Evolutionary conservation across 2,113 vertebrate species (phyloP).

Genomic region (Colaptes auratus): DNA sequence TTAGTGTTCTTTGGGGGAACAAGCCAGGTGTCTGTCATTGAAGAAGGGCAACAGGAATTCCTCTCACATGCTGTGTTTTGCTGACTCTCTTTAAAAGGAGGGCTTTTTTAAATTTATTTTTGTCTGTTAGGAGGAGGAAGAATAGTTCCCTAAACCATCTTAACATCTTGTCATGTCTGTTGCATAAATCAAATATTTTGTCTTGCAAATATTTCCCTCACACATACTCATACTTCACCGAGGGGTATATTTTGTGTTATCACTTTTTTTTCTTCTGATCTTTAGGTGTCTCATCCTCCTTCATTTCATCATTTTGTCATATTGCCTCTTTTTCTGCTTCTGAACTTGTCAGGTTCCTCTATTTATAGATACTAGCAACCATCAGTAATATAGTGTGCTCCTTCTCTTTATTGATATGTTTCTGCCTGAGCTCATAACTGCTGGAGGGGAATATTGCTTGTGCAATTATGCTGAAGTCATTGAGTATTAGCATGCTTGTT

Average conservation of each 20-base stretch:
- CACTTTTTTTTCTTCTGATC: neutral
- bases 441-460: neutral
- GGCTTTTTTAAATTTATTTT: no score
- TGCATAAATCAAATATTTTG: neutral
- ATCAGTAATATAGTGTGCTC: neutral
- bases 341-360: neutral
- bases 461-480: neutral
- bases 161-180: neutral
- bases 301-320: neutral
- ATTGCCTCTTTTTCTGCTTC: neutral
- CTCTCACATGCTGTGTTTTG: rapidly evolving
- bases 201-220: neutral
- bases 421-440: neutral
- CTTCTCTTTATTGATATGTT: neutral
- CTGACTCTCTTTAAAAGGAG: neutral
- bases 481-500: neutral
- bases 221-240: neutral
- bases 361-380: neutral
- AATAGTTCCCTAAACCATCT: neutral
- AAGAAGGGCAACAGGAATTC: neutral
- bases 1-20: neutral
- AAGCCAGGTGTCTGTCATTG: neutral
- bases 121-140: neutral
- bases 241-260: neutral
- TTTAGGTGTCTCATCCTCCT: neutral